Conservation (phyloP, 2,113 vertebrate species). For the Crypturellus undulatus region DNA sequence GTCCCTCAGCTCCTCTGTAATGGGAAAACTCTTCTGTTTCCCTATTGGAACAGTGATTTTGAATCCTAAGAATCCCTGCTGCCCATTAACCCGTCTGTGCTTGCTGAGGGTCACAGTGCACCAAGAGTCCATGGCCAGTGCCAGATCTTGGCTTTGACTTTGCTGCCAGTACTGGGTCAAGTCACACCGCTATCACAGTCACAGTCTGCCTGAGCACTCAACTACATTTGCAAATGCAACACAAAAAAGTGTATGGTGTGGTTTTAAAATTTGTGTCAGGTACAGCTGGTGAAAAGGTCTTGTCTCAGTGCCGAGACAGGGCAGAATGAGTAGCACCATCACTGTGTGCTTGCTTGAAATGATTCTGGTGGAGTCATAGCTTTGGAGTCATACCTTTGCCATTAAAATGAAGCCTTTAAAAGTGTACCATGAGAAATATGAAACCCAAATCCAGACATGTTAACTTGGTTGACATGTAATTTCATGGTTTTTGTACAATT, state of each 20-base stretch:
- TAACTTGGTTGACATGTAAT: not conserved
- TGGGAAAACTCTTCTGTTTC: not conserved
- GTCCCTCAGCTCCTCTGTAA: not conserved
- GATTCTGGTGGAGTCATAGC: not conserved
- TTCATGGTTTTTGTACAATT: not conserved
- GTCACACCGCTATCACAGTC: not conserved
- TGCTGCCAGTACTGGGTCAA: conserved; percentile 9
- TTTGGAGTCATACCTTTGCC: not conserved
- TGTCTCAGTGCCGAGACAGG: not conserved
- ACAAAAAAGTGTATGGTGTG: not conserved
- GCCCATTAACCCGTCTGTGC: not conserved
- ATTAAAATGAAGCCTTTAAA: not conserved
- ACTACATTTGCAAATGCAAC: not conserved
- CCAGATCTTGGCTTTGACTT: conserved; percentile 58
- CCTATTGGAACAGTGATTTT: not conserved
- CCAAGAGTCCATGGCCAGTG: not conserved
- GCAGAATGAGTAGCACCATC: not conserved
- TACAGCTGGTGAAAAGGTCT: not conserved
- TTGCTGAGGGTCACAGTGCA: not conserved
- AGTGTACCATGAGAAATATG: not conserved
- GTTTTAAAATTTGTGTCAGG: conserved; percentile 35
- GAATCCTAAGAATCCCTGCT: not conserved
- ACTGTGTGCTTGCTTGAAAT: not conserved
- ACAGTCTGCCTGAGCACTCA: not conserved
- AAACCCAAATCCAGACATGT: not conserved